A percentile compares a stretch with the other conserved stretches of the same genome.
phyloP scores from a whole-genome alignment of 2,797 vertebrate species.

The Anas bernieri region DNA sequence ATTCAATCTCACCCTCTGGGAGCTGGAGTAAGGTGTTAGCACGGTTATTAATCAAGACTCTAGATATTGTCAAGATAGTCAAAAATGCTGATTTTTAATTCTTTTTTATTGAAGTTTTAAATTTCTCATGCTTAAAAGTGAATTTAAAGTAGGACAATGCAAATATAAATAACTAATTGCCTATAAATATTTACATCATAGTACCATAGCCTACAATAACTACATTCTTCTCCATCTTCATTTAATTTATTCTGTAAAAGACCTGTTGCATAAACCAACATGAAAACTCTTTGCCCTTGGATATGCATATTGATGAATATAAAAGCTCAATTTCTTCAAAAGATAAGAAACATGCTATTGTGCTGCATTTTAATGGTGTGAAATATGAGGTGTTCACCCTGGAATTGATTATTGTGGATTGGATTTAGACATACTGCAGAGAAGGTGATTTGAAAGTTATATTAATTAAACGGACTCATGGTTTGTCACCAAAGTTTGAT shows the following conservation, averaged over 20 bases:
- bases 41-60: background rate
- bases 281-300: slow-evolving; percentile 28
- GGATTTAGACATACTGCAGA: slow-evolving; percentile 42
- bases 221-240: background rate
- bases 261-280: slow-evolving; percentile 10
- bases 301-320: slow-evolving; percentile 36
- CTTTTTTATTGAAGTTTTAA: background rate
- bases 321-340: slow-evolving; percentile 49
- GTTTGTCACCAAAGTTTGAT: background rate
- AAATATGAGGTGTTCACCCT: slow-evolving; percentile 42
- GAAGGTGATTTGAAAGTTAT: slow-evolving; percentile 54
- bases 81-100: background rate
- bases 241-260: background rate
- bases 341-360: slow-evolving; percentile 30
- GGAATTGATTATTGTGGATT: slow-evolving; percentile 58
- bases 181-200: background rate
- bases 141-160: background rate
- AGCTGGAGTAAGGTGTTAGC: background rate
- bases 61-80: background rate
- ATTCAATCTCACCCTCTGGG: background rate
- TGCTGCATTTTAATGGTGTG: slow-evolving; percentile 40
- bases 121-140: background rate
- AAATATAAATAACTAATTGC: background rate
- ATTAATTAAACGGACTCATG: slow-evolving; percentile 22
- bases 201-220: background rate